Evolutionary conservation across 2,113 vertebrate species (phyloP).

Genomic region (Leptobrachium leishanense): DNA sequence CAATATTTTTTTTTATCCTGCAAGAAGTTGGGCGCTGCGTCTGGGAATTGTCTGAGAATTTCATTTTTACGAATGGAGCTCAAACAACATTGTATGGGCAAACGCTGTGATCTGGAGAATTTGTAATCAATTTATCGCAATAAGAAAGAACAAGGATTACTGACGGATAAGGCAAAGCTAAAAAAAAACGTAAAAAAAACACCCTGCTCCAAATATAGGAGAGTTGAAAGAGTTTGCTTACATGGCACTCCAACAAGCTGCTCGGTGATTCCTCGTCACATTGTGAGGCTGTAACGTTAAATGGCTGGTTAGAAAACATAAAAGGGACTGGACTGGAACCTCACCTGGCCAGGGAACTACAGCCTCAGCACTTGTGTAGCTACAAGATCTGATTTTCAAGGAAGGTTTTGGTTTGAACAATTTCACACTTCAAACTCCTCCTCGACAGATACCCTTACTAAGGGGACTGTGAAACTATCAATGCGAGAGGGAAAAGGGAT

Average conservation of each 20-base stretch:
- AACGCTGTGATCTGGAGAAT: slow-evolving; percentile 34
- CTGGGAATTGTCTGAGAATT: slow-evolving; percentile 25
- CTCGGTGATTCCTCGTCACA: slow-evolving; percentile 39
- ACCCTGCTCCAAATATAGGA: too few relatives aligned
- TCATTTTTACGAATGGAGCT: slow-evolving; percentile 7
- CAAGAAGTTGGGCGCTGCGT: too few relatives aligned
- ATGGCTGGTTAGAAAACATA: slow-evolving; percentile 40
- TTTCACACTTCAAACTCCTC: slow-evolving; percentile 52
- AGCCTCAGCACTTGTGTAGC: slow-evolving; percentile 52
- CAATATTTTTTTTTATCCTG: too few relatives aligned
- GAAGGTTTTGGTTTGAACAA: slow-evolving; percentile 47
- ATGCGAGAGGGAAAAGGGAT: too few relatives aligned
- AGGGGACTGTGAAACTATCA: too few relatives aligned
- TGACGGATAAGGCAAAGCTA: slow-evolving; percentile 22
- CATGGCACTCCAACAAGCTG: slow-evolving; percentile 35
- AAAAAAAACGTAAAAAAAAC: neutral
- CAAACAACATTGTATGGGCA: slow-evolving; percentile 13
- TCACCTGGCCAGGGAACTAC: slow-evolving; percentile 47
- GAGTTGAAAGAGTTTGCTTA: neutral
- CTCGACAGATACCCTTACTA: too few relatives aligned
- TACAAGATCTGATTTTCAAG: slow-evolving; percentile 39
- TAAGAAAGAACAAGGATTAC: slow-evolving; percentile 29
- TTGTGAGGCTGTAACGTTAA: slow-evolving; percentile 47
- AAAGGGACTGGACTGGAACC: slow-evolving; percentile 49
- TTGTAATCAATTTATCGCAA: slow-evolving; percentile 45